phyloP scores from a whole-genome alignment of 2,113 vertebrate genomes.

The Xenopus tropicalis region UCB_Xtro_10.0 CM004444.2:66123001-66123500 shows the following conservation, averaged over 20 bases:
- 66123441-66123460: neutral
- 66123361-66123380: neutral
- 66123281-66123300: too few relatives aligned
- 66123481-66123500: neutral
- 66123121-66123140: neutral
- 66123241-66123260: too few relatives aligned
- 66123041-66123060: neutral
- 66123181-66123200: neutral
- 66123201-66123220: neutral
- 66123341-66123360: too few relatives aligned
- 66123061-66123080: neutral
- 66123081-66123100: too few relatives aligned
- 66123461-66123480: neutral
- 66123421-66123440: neutral
- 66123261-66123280: too few relatives aligned
- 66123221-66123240: neutral
- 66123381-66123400: neutral
- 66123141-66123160: neutral
- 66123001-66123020: neutral
- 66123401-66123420: neutral
- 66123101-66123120: neutral
- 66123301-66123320: too few relatives aligned
- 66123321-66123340: too few relatives aligned
- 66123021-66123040: neutral
- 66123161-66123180: conserved; percentile 3